A percentile compares a stretch with the other conserved stretches of the same genome.
Conservation (phyloP, 1,140 invertebrate genomes). For the Pogonomyrmex californicus region DNA sequence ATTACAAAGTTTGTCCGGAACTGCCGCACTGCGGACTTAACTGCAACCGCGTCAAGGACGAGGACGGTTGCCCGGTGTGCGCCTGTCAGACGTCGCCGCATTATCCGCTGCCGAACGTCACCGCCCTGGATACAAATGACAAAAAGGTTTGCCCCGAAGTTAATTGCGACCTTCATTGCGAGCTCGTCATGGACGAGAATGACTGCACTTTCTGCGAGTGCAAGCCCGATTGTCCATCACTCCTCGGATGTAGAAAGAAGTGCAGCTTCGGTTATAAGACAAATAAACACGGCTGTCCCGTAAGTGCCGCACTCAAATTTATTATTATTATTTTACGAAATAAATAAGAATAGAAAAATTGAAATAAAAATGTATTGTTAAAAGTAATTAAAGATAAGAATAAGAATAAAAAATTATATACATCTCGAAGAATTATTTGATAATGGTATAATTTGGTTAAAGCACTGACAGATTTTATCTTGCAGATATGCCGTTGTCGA, state of each 20-base stretch:
- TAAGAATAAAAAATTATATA: not conserved
- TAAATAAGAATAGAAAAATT: not conserved
- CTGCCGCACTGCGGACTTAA: slow-evolving; percentile 75
- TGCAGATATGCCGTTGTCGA: slow-evolving; percentile 82
- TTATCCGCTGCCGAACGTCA: slow-evolving; percentile 51
- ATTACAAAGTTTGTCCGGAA: slow-evolving; percentile 76
- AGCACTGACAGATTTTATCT: not conserved
- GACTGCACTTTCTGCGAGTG: slow-evolving; percentile 83
- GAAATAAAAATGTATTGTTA: not conserved
- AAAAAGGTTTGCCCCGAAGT: slow-evolving; percentile 80
- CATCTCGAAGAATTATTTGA: not conserved
- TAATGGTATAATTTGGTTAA: not conserved
- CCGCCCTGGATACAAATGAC: slow-evolving; percentile 13
- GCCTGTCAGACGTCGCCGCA: slow-evolving; percentile 66
- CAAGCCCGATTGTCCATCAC: slow-evolving; percentile 76
- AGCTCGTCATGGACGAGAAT: slow-evolving; percentile 81
- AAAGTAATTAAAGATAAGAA: not conserved
- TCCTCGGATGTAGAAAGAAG: slow-evolving; percentile 80
- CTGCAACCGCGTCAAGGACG: slow-evolving; percentile 78
- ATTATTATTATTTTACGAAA: not conserved
- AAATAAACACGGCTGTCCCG: slow-evolving; percentile 81
- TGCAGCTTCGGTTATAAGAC: slow-evolving; percentile 82
- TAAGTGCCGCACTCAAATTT: slow-evolving; percentile 65
- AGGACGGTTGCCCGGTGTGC: slow-evolving; percentile 79
- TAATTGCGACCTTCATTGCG: slow-evolving; percentile 81